Conservation (phyloP, 2,113 vertebrate genomes). For the Sinosuthora webbiana region DNA sequence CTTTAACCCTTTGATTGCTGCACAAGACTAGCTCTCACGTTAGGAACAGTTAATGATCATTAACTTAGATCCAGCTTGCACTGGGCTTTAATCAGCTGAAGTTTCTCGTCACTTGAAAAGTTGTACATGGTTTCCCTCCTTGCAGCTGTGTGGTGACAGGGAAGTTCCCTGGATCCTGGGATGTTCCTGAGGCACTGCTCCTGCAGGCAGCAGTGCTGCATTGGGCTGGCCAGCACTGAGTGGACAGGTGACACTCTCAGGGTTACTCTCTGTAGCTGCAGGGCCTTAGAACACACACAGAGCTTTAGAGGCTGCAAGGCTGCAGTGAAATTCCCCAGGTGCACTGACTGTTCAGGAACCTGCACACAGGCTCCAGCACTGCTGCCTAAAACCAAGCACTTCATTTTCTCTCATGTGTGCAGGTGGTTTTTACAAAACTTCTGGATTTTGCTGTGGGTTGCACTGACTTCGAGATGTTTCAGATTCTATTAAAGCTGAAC, state of each 20-base stretch:
- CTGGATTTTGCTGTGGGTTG: slow-evolving; percentile 25
- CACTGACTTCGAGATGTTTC: slow-evolving; percentile 50
- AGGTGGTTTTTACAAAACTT: slow-evolving; percentile 26
- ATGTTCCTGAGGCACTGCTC: background rate
- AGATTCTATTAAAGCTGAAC: slow-evolving; percentile 28
- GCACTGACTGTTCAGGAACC: slow-evolving; percentile 29
- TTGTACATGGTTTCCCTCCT: background rate
- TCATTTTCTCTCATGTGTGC: background rate
- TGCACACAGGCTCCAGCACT: background rate
- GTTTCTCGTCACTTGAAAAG: background rate
- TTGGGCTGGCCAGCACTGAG: background rate
- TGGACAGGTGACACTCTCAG: background rate
- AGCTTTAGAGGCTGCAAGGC: background rate
- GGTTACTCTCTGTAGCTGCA: background rate
- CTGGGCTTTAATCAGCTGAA: slow-evolving; percentile 3
- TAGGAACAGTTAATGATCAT: background rate
- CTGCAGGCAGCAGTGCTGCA: background rate
- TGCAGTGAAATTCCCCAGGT: background rate
- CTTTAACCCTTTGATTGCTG: background rate
- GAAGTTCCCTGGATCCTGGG: background rate
- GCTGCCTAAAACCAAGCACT: slow-evolving; percentile 13
- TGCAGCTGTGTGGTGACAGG: background rate
- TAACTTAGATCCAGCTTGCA: slow-evolving; percentile 13
- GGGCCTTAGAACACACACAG: background rate
- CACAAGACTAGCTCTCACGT: background rate